Evolutionary conservation across 2,113 vertebrate genomes (phyloP).

Genomic region (Phocoena phocoena): DNA sequence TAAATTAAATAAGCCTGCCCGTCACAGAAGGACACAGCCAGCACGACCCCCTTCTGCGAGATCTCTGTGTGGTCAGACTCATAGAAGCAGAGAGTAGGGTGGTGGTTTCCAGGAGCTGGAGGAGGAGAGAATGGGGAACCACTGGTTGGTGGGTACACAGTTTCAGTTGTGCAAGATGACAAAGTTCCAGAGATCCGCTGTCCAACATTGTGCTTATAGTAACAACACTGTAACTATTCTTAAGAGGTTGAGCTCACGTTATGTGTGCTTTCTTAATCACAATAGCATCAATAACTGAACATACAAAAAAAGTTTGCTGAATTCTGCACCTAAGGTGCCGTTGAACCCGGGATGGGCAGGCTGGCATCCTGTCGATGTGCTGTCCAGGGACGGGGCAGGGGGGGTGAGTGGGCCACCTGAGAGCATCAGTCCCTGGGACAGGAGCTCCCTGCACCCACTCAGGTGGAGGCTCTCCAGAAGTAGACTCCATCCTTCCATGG

Average conservation of each 20-base stretch:
- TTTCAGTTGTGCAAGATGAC: too few species aligned
- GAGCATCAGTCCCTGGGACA: not conserved
- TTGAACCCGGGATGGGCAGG: not conserved
- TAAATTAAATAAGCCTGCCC: not conserved
- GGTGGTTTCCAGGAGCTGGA: not conserved
- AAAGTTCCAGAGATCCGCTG: fast-evolving
- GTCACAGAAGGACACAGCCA: not conserved
- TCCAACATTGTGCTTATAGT: fast-evolving
- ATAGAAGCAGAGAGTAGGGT: not conserved
- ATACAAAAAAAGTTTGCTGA: not conserved
- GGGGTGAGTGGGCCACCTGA: not conserved
- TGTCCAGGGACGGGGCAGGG: not conserved
- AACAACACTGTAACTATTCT: not conserved
- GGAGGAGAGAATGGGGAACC: fast-evolving
- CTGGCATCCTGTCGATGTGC: not conserved
- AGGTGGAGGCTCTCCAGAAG: slow-evolving; percentile 50
- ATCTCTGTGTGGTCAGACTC: not conserved
- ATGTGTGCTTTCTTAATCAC: not conserved
- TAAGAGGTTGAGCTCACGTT: not conserved
- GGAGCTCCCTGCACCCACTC: not conserved
- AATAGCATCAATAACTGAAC: not conserved
- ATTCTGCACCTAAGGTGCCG: not conserved
- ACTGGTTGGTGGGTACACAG: fast-evolving
- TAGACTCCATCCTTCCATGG: slow-evolving; percentile 63
- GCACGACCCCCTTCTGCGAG: fast-evolving